These are phyloP conservation scores for Eleginops maclovinus DNA, from an alignment of 2,113 vertebrate genomes.

Conservation along the genomic window DNA sequence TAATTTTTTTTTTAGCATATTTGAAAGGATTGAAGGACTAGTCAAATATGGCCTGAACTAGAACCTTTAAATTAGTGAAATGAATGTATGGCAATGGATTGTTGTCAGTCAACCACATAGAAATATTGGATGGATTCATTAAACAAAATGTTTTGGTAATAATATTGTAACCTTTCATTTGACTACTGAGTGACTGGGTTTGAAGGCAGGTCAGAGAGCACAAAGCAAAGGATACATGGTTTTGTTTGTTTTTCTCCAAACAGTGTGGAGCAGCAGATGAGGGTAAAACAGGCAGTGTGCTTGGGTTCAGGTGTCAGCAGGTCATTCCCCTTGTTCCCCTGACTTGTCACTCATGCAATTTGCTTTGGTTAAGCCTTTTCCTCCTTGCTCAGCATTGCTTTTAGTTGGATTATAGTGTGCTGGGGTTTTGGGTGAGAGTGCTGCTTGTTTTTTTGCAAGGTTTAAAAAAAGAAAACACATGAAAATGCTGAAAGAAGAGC, in stretches of 20 bases:
- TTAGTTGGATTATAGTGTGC: neutral
- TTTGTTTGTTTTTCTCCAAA: constrained; percentile 3
- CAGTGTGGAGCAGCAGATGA: constrained; percentile 13
- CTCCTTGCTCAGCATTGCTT: neutral
- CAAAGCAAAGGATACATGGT: neutral
- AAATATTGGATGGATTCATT: neutral
- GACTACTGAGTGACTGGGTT: neutral
- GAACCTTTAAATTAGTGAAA: neutral
- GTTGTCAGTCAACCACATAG: neutral
- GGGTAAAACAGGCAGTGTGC: constrained; percentile 1
- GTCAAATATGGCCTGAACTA: neutral
- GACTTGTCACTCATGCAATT: neutral
- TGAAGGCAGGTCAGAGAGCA: constrained; percentile 17
- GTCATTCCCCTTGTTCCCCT: neutral
- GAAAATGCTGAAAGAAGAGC: neutral
- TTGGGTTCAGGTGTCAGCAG: constrained; percentile 18
- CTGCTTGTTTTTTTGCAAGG: neutral
- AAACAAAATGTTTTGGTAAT: neutral
- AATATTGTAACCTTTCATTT: neutral
- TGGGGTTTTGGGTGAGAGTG: neutral
- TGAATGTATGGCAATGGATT: neutral
- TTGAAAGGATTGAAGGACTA: neutral
- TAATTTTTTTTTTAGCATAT: neutral
- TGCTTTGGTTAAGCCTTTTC: neutral
- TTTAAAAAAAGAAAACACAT: neutral